Conservation (phyloP, 2,113 vertebrate species). For the Oncorhynchus gorbuscha region DNA sequence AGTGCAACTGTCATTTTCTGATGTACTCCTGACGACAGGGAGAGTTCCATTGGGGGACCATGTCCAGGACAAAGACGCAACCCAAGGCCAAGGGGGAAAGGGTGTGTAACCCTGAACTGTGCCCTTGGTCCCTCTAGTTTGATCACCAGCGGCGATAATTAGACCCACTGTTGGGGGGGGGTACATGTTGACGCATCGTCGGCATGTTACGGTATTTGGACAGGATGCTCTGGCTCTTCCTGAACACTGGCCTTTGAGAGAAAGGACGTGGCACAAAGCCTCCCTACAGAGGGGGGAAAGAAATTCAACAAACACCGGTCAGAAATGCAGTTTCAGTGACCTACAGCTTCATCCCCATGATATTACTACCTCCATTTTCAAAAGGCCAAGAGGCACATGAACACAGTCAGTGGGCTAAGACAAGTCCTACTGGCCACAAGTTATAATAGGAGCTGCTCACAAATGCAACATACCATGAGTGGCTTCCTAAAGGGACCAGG, state of each 20-base stretch:
- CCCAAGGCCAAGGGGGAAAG: not conserved
- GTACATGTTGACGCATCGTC: slow-evolving; percentile 66
- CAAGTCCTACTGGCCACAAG: not conserved
- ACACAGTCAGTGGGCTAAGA: not conserved
- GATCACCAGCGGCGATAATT: slow-evolving; percentile 70
- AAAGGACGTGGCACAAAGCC: slow-evolving; percentile 64
- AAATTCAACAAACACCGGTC: not conserved
- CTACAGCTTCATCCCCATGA: not conserved
- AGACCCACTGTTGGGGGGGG: slow-evolving; percentile 58
- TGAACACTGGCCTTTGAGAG: slow-evolving; percentile 70
- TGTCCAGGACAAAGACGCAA: not conserved
- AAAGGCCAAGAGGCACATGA: not conserved
- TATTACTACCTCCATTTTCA: not conserved
- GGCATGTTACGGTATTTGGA: slow-evolving; percentile 78
- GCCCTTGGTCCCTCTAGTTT: not conserved
- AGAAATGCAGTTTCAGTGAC: not conserved
- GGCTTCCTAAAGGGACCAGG: slow-evolving; percentile 61
- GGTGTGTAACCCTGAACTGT: not conserved
- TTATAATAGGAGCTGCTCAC: not conserved
- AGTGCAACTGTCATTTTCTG: too few species aligned
- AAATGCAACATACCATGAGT: slow-evolving; percentile 64
- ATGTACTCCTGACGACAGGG: not conserved
- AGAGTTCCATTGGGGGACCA: not conserved
- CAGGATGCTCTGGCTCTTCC: slow-evolving; percentile 73
- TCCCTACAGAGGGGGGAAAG: slow-evolving; percentile 46